Base-by-base conservation (phyloP, 2,797 vertebrate species). In the Urosaurus nigricauda region DNA sequence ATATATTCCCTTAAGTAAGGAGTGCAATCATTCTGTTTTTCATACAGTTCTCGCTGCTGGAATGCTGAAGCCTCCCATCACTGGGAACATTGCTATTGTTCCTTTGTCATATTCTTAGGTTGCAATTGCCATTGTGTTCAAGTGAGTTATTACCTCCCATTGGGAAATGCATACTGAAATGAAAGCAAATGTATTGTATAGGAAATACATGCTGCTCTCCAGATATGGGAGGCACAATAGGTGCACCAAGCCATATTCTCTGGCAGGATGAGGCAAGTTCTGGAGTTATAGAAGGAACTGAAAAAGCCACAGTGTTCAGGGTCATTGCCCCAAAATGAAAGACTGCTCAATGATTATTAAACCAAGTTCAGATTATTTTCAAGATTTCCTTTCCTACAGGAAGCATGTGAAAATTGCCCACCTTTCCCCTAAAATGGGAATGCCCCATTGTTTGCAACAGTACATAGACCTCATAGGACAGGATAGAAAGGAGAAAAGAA, bases 101-200 rank as follows among this genome's bases (percentile, higher is more conserved):
- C 53, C 79, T 87, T 58, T 87, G 51, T 58, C 26, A 60, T 9
- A 87, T 47, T 11, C 51, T 47, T 79, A 81, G 53, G 35, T n/a
- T 37, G 58, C 51, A 87, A 40, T 8, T n/a, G 35, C 37, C 37
- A 43, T 24, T 73, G 78, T 47, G 68, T 6, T 53, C 40, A 80
- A 40, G 21, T 60, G 71, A 74, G 37, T 51, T 75, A 60, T 60
- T 58, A 51, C 3, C 24, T 58, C 71, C 70, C 53, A 37, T 60
- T 21, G 29, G 53, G 13, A 74, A 74, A 73, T 9, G 40, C 9
- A 87, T 70, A 71, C 26, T 53, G 26, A 87, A 71, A 26, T 53
- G 3, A 35, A 51, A 63, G 47, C 14, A 1, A 81, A 87, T 73
- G 53, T 58, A 32, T 26, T 47, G 3, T 2, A 73, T 11, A 26